A percentile compares a stretch with the other conserved stretches of the same genome.
These are phyloP conservation scores for Leucophenga maculata DNA, from an alignment of 2,888 invertebrate species.

Conservation along the genomic window DNA sequence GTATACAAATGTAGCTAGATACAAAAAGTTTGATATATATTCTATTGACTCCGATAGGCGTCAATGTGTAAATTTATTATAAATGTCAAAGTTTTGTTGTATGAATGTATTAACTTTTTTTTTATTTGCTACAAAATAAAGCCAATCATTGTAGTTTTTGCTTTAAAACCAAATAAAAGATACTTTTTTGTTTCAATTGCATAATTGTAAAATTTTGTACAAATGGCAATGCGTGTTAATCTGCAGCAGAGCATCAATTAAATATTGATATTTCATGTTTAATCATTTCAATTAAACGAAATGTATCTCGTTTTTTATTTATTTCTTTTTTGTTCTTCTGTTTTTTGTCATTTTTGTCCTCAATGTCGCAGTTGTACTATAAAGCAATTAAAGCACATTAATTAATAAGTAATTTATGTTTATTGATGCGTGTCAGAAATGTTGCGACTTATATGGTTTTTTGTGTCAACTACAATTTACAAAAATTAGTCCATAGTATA, in stretches of 20 bases:
- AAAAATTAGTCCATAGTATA: background rate
- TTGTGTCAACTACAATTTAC: background rate
- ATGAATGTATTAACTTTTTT: background rate
- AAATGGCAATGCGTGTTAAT: background rate
- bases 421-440: background rate
- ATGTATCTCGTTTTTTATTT: background rate
- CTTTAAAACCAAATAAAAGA: too few species aligned
- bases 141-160: too few species aligned
- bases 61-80: background rate
- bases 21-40: too few species aligned
- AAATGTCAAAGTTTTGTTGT: conserved; percentile 4
- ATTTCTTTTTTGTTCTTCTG: background rate
- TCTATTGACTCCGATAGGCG: too few species aligned
- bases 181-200: too few species aligned
- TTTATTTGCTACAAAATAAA: too few species aligned
- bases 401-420: conserved; percentile 10
- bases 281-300: conserved; percentile 60
- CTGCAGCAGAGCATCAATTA: conserved; percentile 43
- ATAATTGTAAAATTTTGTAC: too few species aligned
- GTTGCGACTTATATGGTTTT: background rate
- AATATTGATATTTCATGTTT: conserved; percentile 61
- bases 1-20: too few species aligned
- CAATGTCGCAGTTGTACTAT: background rate
- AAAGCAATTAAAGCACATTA: conserved; percentile 14
- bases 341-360: background rate